Evolutionary conservation across 2,113 vertebrate genomes (phyloP).

Genomic region (Malurus alboscapulatus): DNA sequence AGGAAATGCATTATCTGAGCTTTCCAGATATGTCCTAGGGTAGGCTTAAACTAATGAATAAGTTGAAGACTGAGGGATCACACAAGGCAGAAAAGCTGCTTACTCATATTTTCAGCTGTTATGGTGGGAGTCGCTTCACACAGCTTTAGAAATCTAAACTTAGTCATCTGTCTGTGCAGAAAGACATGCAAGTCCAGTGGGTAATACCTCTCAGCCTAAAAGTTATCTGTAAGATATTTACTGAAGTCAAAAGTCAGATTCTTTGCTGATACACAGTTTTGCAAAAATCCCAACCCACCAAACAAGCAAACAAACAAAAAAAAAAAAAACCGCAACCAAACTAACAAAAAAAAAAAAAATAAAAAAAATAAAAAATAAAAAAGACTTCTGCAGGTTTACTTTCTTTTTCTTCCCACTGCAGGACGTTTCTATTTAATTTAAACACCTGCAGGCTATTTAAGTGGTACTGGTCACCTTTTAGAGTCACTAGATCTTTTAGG

Average conservation of each 20-base stretch:
- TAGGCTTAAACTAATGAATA: background rate
- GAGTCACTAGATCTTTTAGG: background rate
- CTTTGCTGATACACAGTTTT: background rate
- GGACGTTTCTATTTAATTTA: background rate
- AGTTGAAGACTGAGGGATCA: background rate
- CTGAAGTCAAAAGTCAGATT: background rate
- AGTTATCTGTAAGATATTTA: background rate
- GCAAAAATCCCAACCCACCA: background rate
- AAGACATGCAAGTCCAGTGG: background rate
- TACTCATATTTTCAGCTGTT: background rate
- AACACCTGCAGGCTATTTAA: background rate
- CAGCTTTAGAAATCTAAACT: background rate
- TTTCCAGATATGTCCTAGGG: background rate
- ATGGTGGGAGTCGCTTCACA: background rate
- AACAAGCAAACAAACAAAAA: background rate
- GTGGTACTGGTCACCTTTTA: background rate
- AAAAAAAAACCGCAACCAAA: rapidly evolving
- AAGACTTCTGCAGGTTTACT: background rate
- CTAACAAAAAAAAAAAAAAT: background rate
- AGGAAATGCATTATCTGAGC: background rate
- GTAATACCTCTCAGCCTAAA: background rate
- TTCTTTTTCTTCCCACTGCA: background rate
- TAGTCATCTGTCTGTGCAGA: background rate
- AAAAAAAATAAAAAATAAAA: background rate
- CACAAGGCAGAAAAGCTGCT: background rate